These are phyloP conservation scores for Caenorhabditis sp. DNA, from an alignment of 2,888 invertebrate species.

Conservation along the genomic window DNA sequence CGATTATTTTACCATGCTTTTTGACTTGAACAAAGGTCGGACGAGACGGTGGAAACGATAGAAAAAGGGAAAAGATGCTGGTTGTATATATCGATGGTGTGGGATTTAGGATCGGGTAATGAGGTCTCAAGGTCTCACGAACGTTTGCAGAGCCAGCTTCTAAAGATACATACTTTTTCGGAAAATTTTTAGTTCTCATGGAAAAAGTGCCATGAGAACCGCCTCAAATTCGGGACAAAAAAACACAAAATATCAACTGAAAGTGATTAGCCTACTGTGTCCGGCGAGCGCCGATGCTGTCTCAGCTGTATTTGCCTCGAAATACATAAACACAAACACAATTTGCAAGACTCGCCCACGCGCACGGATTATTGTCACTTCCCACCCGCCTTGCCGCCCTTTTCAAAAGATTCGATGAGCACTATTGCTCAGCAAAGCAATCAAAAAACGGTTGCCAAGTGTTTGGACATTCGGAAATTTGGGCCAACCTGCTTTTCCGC, in stretches of 20 bases:
- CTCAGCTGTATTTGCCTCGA: conserved; percentile 44
- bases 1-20: no score
- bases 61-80: no score
- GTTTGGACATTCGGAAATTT: conserved; percentile 10
- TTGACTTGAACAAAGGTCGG: no score
- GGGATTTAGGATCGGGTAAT: no score
- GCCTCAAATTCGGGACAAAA: no score
- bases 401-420: conserved; percentile 20
- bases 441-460: conserved; percentile 6
- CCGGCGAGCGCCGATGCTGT: background rate
- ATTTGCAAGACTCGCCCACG: conserved; percentile 26
- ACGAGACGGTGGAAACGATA: background rate
- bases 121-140: no score
- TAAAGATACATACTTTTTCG: no score
- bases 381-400: background rate
- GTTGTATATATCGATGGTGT: no score
- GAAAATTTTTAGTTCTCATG: no score
- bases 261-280: conserved; percentile 10
- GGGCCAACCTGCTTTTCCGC: conserved; percentile 38
- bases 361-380: background rate
- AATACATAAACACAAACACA: conserved; percentile 46
- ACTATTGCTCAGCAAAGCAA: conserved; percentile 25
- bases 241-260: background rate
- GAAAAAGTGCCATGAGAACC: no score
- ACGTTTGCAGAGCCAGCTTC: no score